phyloP scores from a whole-genome alignment of 2,888 invertebrate species.

The Pseudoips prasinana region DNA sequence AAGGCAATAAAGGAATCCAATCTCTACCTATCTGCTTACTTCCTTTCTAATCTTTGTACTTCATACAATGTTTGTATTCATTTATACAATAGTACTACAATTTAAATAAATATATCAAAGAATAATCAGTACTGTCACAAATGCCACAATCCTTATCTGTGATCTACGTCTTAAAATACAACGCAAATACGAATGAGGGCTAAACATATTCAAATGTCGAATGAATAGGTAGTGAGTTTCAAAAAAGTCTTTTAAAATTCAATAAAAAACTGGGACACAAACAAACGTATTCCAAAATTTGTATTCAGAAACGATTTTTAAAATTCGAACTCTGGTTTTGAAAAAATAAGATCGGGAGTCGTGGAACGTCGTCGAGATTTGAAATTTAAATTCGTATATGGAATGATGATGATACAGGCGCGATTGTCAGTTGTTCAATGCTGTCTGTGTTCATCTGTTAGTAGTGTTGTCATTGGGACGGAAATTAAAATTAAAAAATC shows the following conservation, averaged over 20 bases:
- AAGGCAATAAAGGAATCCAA: too few relatives aligned
- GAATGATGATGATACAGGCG: conserved; percentile 32
- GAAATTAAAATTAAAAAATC: too few relatives aligned
- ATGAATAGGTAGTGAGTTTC: conserved; percentile 2
- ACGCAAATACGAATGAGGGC: too few relatives aligned
- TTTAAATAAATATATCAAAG: too few relatives aligned
- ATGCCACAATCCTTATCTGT: too few relatives aligned
- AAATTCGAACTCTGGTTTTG: conserved; percentile 9
- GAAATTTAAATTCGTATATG: conserved; percentile 34
- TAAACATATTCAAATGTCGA: conserved; percentile 11
- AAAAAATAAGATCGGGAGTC: conserved; percentile 23
- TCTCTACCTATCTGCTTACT: too few relatives aligned
- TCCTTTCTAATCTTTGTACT: too few relatives aligned
- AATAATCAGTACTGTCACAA: too few relatives aligned
- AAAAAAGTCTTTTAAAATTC: conserved; percentile 17
- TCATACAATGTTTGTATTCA: too few relatives aligned
- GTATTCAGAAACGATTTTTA: conserved; percentile 14
- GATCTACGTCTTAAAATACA: too few relatives aligned
- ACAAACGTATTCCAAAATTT: conserved; percentile 13
- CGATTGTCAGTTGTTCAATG: conserved; percentile 21
- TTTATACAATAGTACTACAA: too few relatives aligned
- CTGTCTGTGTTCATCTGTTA: conserved; percentile 14
- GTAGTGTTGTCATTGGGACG: conserved; percentile 11
- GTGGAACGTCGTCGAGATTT: conserved; percentile 22
- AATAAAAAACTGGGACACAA: conserved; percentile 23